These are phyloP conservation scores for Muscicapa comitata DNA, from an alignment of 2,797 vertebrate species.

Conservation along the genomic window DNA sequence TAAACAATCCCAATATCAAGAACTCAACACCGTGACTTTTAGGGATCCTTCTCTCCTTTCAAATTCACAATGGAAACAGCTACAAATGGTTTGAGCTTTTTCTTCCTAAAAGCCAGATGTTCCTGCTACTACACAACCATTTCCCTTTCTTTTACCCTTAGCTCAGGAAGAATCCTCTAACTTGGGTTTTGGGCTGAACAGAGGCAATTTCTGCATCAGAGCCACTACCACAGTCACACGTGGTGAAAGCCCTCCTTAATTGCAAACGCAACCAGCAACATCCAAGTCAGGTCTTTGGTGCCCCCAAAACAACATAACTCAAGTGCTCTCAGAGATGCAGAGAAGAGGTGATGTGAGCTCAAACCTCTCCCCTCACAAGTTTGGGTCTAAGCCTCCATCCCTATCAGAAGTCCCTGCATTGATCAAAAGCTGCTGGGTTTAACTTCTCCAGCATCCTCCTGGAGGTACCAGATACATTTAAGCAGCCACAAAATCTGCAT, in stretches of 20 bases:
- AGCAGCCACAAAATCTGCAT: neutral
- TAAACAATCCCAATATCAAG: neutral
- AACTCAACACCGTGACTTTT: neutral
- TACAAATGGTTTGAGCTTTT: neutral
- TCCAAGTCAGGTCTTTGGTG: neutral
- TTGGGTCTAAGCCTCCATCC: neutral
- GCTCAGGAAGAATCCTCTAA: neutral
- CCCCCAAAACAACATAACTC: neutral
- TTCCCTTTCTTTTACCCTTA: neutral
- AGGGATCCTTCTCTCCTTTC: neutral
- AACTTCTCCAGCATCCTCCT: neutral
- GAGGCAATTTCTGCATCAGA: neutral
- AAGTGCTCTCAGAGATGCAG: neutral
- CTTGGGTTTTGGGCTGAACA: neutral
- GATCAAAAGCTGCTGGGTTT: neutral
- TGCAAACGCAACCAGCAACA: neutral
- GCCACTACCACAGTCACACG: rapidly evolving
- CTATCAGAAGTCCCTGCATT: neutral
- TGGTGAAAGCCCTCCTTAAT: neutral
- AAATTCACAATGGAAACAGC: neutral
- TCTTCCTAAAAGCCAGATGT: neutral
- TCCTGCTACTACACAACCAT: neutral
- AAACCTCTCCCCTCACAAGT: neutral
- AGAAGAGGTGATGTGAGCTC: neutral
- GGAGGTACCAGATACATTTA: neutral